Evolutionary conservation across 2,113 vertebrate genomes (phyloP).

Genomic region (Ammodytes dubius): DNA sequence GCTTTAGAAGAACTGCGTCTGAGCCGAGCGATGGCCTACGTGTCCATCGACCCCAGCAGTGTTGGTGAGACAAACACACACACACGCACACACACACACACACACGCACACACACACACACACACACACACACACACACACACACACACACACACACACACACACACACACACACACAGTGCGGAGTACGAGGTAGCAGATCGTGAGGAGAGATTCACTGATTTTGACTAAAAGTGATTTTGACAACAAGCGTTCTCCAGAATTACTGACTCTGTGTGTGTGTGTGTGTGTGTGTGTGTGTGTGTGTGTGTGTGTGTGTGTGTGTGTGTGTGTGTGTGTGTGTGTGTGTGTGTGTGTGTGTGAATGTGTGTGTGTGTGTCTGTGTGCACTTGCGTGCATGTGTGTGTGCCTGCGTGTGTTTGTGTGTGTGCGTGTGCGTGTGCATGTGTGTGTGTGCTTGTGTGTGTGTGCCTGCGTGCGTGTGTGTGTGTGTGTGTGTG

Average conservation of each 20-base stretch:
- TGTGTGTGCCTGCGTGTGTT: no score
- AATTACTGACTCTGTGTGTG: not conserved
- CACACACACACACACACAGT: no score
- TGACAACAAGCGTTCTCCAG: no score
- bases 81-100: not conserved
- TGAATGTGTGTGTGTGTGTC: not conserved
- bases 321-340: constrained; percentile 1
- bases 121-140: no score
- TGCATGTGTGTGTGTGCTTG: no score
- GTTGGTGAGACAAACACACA: constrained; percentile 74
- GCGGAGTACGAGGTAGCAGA: no score
- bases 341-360: constrained; percentile 9
- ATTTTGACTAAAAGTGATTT: no score
- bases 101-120: no score
- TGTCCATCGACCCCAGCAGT: constrained; percentile 78
- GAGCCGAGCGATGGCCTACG: constrained; percentile 74
- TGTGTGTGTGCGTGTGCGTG: no score
- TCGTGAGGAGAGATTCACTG: no score
- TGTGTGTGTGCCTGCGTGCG: not conserved
- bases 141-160: no score
- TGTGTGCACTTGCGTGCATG: no score
- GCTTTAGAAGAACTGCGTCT: constrained; percentile 78
- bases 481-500: constrained; percentile 15
- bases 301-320: not conserved
- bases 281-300: constrained; percentile 11